phyloP scores from a whole-genome alignment of 1,140 invertebrate species.

The Orussus abietinus region DNA sequence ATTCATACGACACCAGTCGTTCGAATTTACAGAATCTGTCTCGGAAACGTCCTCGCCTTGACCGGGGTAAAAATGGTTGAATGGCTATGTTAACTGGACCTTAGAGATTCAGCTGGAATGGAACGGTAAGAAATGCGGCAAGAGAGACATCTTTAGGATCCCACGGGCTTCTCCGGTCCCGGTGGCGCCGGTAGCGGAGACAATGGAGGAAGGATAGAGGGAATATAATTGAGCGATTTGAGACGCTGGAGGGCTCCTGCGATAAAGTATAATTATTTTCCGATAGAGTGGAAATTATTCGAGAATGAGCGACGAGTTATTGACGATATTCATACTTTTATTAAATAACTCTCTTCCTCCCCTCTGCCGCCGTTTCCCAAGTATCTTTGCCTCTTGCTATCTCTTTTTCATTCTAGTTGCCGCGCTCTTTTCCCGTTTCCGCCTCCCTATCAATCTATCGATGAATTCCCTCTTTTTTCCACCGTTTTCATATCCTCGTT shows the following conservation, averaged over 20 bases:
- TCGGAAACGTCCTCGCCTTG: no score
- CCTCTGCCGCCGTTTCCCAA: conserved; percentile 21
- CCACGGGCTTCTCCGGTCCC: no score
- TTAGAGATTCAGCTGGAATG: no score
- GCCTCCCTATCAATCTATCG: not conserved
- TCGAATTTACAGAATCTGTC: no score
- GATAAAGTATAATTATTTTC: conserved; percentile 55
- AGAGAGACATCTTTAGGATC: no score
- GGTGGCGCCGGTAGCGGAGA: conserved; percentile 15
- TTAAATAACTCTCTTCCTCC: conserved; percentile 43
- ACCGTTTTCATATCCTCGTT: not conserved
- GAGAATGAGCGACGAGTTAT: conserved; percentile 49
- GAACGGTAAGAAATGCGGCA: no score
- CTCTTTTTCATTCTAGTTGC: conserved; percentile 7
- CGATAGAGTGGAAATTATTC: conserved; percentile 54
- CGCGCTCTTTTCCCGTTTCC: conserved; percentile 8
- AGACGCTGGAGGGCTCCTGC: conserved; percentile 33
- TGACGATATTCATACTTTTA: conserved; percentile 55
- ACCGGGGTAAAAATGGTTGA: no score
- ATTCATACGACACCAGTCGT: no score
- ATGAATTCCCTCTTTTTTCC: not conserved
- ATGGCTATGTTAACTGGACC: no score
- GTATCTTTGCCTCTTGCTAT: conserved; percentile 13
- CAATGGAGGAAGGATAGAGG: conserved; percentile 29
- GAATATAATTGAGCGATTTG: conserved; percentile 52